Base-by-base conservation (phyloP, 2,888 invertebrate genomes). In the Tachystola acroxantha region DNA sequence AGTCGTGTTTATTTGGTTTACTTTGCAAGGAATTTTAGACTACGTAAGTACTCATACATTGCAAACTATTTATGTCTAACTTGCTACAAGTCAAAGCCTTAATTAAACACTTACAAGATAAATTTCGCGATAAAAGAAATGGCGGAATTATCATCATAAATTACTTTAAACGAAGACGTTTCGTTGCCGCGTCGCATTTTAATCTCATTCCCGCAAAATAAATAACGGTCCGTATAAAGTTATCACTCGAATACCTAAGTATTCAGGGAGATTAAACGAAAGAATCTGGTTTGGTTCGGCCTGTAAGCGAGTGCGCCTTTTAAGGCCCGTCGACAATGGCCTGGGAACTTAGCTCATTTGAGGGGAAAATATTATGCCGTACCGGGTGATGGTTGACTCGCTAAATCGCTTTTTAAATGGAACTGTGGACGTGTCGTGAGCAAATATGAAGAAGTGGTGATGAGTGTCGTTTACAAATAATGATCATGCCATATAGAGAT, bases 331-430 rank as follows among this genome's bases (percentile, higher is more conserved):
- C 78, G 70, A 85, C 85, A 86, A 86, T 85, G 69, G 74, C 75
- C 65, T 85, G 85, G 82, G 85, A 86, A 86, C 85, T 65, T 59
- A 64, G 77, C 84, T 86, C 85, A 85, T 86, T 86, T 86, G 78
- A 79, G 64, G 70, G 76, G 80, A 78, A 80, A 81, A 82, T 81
- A 82, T 80, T 69, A 78, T 75, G 67, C 71, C 69, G 68, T 60
- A 59, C 66, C 64, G 55, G 51, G 26, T 30, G 30, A 26, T 28
- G 27, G 6, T 11, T 53, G 50, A 56, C 62, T 66, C 65, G 75
- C 74, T 77, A 74, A 81, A 77, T 74, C 73, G 72, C 61, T 68
- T 76, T 79, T 80, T 75, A 80, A 78, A 79, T 68, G 65, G 61
- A 64, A 65, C 60, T 65, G 54, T 52, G 48, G 56, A 57, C 57